These are phyloP conservation scores for Lucilia cuprina DNA, from an alignment of 1,140 invertebrate genomes.

Conservation along the genomic window DNA sequence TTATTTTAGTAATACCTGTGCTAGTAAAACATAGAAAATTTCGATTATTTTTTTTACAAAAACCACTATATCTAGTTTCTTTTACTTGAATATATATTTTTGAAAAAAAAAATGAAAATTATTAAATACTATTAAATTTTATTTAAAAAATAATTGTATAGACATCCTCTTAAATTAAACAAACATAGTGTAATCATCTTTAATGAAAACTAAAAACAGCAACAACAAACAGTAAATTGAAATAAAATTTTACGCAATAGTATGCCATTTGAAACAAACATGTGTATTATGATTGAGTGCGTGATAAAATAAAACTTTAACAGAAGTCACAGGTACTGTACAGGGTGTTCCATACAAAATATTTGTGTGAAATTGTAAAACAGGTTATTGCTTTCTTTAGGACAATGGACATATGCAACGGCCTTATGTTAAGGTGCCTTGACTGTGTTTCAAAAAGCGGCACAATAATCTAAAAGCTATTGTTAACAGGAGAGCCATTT, in stretches of 20 bases:
- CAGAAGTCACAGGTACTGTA: background rate
- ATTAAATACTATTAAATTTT: background rate
- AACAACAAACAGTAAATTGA: background rate
- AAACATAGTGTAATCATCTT: background rate
- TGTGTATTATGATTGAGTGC: constrained; percentile 8
- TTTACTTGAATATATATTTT: too few species aligned
- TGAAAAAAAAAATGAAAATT: background rate
- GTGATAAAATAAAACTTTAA: constrained; percentile 4
- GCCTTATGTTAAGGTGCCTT: too few species aligned
- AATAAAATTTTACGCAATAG: background rate
- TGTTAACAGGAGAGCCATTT: too few species aligned
- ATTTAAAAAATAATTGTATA: background rate
- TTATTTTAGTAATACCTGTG: too few species aligned
- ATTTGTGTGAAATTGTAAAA: too few species aligned
- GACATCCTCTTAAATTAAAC: background rate
- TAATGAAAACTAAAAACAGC: background rate
- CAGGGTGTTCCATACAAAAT: background rate
- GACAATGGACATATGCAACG: too few species aligned
- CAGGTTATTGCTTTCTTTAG: too few species aligned
- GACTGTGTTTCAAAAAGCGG: too few species aligned
- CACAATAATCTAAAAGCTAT: too few species aligned
- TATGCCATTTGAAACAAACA: background rate
- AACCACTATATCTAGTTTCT: too few species aligned
- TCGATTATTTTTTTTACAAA: too few species aligned
- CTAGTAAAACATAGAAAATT: too few species aligned